Conservation (phyloP, 2,888 invertebrate species). For the Dysmachus trigonus region DNA sequence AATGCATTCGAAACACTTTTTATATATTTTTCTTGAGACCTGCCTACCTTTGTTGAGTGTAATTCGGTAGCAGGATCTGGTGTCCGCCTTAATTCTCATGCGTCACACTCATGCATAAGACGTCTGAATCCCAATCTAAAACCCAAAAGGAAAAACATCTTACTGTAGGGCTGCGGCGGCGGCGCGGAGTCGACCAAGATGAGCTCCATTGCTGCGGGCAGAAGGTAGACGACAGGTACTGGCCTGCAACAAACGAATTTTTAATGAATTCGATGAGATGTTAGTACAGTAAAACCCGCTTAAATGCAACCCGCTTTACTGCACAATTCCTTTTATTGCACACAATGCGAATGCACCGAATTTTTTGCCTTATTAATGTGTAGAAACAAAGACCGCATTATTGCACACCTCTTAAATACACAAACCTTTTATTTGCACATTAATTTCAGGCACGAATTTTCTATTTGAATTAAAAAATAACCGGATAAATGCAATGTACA, state of each 20-base stretch:
- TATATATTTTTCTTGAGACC: not conserved
- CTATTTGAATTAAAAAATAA: no score
- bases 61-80: constrained; percentile 18
- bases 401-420: no score
- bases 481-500: no score
- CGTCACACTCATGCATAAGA: not conserved
- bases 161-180: not conserved
- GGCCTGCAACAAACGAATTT: not conserved
- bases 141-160: not conserved
- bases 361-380: no score
- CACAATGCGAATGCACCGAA: no score
- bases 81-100: not conserved
- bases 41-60: not conserved
- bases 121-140: not conserved
- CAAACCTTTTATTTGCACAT: no score
- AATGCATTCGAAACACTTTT: constrained; percentile 16
- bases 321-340: no score
- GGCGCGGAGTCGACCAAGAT: not conserved
- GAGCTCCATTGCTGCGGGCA: not conserved
- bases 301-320: no score
- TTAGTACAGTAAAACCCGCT: no score
- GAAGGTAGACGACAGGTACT: not conserved
- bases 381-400: no score
- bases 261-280: constrained; percentile 3
- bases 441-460: no score